Base-by-base conservation (phyloP, 2,888 invertebrate genomes). In the Brachyopa scutellaris region DNA sequence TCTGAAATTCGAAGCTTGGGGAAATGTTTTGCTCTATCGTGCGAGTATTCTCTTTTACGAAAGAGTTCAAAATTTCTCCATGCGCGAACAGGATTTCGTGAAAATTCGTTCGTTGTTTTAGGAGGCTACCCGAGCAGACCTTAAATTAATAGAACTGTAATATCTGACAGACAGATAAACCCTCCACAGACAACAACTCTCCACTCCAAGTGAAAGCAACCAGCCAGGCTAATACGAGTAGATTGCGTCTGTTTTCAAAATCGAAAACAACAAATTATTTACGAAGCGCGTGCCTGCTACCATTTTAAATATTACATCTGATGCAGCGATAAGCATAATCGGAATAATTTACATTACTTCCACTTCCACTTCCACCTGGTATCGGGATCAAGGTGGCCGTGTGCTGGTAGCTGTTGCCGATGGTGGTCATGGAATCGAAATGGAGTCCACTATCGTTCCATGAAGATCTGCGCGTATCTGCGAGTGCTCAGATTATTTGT, bases 291-390 rank as follows among this genome's bases (percentile, higher is more conserved):
- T 57, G 62, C 23, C 47, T 29, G 59, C 26, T 26, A 57, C 55
- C 61, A 49, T 69, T 57, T 57, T 26, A 49, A 55, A 55, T 17
- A 55, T 61, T 31, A 36, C 74, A 69, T 80, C 74, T 55, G 67
- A 62, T 62, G 26, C 49, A 29, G 49, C 61, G 79, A 62, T 80
- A 69, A 45, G 61, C 74, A 47, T 74, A 80, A 80, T 80, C 42
- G 74, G 74, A 80, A 62, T 64, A 57, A 74, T 80, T 74, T 80
- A 74, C 74, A 62, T 62, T n/a, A 33, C 36, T 36, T 57, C 40
- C 73, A 67, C 66, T 66, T 62, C 57, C 8, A 33, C 36, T 36
- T 57, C 40, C 73, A 67, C 66, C 66, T 62, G 40, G 11, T 49
- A 80, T 62, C 67, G 45, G 51, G 66, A 66, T 55, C 62, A 80